Conservation (phyloP, 2,113 vertebrate species). For the Lutjanus erythropterus region DNA sequence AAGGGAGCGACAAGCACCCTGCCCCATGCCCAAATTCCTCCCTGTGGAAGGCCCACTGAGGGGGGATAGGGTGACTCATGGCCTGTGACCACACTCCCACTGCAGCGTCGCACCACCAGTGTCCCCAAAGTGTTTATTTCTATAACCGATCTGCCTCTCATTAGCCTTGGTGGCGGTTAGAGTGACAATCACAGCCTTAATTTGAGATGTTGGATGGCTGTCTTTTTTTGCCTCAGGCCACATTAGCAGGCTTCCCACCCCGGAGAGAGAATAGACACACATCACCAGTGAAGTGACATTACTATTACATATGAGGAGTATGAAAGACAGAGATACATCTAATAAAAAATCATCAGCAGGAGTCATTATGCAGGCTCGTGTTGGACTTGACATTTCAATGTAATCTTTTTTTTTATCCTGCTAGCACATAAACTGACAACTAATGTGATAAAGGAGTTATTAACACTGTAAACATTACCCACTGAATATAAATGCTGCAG, state of each 20-base stretch:
- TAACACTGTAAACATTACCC: constrained; percentile 15
- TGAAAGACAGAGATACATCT: constrained; percentile 16
- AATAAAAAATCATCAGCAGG: constrained; percentile 7
- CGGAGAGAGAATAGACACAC: constrained; percentile 49
- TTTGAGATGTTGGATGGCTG: constrained; percentile 76
- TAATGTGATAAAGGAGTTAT: constrained; percentile 5
- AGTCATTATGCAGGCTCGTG: constrained; percentile 1
- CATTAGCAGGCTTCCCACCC: constrained; percentile 77
- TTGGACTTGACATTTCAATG: constrained; percentile 22
- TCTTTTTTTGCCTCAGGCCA: constrained; percentile 69
- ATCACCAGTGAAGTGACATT: constrained; percentile 44
- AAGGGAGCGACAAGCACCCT: constrained; percentile 73
- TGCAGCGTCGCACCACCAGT: constrained; percentile 63
- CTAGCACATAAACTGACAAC: background rate
- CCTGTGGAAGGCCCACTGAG: constrained; percentile 69
- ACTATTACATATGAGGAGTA: constrained; percentile 43
- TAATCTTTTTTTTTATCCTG: background rate
- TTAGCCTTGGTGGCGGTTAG: constrained; percentile 72
- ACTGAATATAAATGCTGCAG: constrained; percentile 26
- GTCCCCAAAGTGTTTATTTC: constrained; percentile 79
- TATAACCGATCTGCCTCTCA: constrained; percentile 79
- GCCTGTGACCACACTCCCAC: constrained; percentile 77
- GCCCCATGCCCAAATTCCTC: constrained; percentile 79
- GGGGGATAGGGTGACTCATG: constrained; percentile 78
- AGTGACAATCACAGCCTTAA: constrained; percentile 81